Percentiles rank a stretch among this genome's conserved stretches.
phyloP scores from a whole-genome alignment of 2,113 vertebrate genomes.

The Poeciliopsis retropinna region DNA sequence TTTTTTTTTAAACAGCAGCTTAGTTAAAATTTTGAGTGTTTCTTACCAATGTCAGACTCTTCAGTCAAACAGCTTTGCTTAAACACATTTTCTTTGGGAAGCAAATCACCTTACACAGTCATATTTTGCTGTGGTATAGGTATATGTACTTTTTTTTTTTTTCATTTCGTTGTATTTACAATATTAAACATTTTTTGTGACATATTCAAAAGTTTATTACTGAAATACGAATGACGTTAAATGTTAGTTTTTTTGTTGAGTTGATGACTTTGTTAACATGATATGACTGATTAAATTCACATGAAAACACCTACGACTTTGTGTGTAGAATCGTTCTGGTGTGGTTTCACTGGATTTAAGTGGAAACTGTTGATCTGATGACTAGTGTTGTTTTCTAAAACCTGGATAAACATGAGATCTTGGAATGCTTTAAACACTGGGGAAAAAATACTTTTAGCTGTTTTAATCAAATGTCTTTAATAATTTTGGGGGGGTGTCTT shows the following conservation, averaged over 20 bases:
- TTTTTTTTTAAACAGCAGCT: slow-evolving; percentile 20
- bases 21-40: slow-evolving; percentile 24
- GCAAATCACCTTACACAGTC: slow-evolving; percentile 32
- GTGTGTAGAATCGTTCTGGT: neutral
- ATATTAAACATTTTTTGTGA: slow-evolving; percentile 69
- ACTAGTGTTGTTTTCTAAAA: neutral
- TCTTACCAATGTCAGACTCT: slow-evolving; percentile 9
- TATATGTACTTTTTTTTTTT: slow-evolving; percentile 38
- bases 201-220: slow-evolving; percentile 64
- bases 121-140: slow-evolving; percentile 38
- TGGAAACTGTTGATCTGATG: neutral
- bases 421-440: too few species aligned
- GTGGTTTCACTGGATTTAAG: neutral
- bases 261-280: slow-evolving; percentile 67
- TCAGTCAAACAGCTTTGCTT: slow-evolving; percentile 16
- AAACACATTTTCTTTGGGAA: slow-evolving; percentile 29
- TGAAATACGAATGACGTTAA: slow-evolving; percentile 64
- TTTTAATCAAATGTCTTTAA: neutral
- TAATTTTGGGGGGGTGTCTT: too few species aligned
- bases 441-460: neutral
- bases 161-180: slow-evolving; percentile 60
- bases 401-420: neutral
- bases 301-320: slow-evolving; percentile 26
- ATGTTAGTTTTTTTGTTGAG: slow-evolving; percentile 67
- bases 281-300: slow-evolving; percentile 66